A percentile compares a stretch with the other conserved stretches of the same genome.
Conservation (phyloP, 2,797 vertebrate species). For the Pipistrellus pipistrellus region DNA sequence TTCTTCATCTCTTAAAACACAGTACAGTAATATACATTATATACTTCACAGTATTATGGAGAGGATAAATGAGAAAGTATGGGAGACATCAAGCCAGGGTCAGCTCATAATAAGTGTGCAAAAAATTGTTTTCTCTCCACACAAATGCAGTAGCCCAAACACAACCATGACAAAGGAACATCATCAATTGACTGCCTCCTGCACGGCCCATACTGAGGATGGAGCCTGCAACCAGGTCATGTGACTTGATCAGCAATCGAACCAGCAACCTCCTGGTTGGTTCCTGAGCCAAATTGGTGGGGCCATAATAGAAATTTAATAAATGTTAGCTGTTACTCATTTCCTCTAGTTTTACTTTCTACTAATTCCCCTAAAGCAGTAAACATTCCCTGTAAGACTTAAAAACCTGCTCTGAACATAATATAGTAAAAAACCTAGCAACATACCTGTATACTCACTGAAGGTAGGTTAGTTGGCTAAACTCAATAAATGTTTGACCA, state of each 20-base stretch:
- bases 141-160: not conserved
- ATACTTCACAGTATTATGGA: not conserved
- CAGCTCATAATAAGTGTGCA: not conserved
- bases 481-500: not conserved
- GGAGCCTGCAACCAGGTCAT: no score
- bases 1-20: slow-evolving; percentile 49
- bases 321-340: slow-evolving; percentile 32
- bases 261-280: no score
- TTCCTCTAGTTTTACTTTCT: slow-evolving; percentile 21
- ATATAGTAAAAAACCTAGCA: not conserved
- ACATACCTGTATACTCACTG: not conserved
- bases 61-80: not conserved
- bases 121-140: not conserved
- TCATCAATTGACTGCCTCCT: no score
- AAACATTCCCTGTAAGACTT: not conserved
- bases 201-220: no score
- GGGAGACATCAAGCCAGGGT: not conserved
- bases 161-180: not conserved
- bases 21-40: not conserved
- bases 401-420: slow-evolving; percentile 14
- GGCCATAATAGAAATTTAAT: not conserved
- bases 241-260: no score
- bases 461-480: not conserved
- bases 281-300: no score
- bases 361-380: not conserved